Base-by-base conservation (phyloP, 2,888 invertebrate genomes). In the Nymphalis polychloros region DNA sequence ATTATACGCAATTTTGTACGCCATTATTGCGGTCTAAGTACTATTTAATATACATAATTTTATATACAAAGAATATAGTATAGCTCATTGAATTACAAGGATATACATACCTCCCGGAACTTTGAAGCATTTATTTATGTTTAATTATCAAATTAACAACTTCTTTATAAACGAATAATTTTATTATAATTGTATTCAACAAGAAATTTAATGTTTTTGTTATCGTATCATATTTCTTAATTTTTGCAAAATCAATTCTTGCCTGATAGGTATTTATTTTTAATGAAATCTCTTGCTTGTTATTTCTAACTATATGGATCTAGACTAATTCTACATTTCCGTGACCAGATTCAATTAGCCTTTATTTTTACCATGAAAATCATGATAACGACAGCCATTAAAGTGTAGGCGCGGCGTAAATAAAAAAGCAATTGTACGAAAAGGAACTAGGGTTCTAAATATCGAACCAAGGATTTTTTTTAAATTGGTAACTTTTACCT, bases 381-480 rank as follows among this genome's bases (percentile, higher is more conserved):
- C 27, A 60, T 60, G 53, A 70, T 61, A 64, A 53, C 46, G 53
- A 64, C 27, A 48, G 17, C 49, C 53, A 48, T 62, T 61, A 57
- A 64, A 47, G 41, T 27, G 19, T 47, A 63, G 63, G 63, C 59
- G 61, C 46, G 59, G 59, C 46, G 50, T 59, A 41, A 57, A 20
- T 59, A 64, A 69, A 59, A 60, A 46, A 60, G 52, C 10, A 63
- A 47, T 64, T 66, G 50, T 46, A 68, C 55, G 65, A 71, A 71
- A 57, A 70, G 67, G 67, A 68, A 72, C 23, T 48, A 62, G 60
- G 70, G 59, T 49, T 63, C 64, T 46, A 63, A 68, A 70, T 63
- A 67, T 19, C 35, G 47, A 46, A 57, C 27, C 59, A 67, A 67
- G 67, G 64, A 67, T 66, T 63, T 68, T 61, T 59, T 65, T 41